Evolutionary conservation across 1,140 invertebrate genomes (phyloP).

Genomic region (Temnothorax curvispinosus): DNA sequence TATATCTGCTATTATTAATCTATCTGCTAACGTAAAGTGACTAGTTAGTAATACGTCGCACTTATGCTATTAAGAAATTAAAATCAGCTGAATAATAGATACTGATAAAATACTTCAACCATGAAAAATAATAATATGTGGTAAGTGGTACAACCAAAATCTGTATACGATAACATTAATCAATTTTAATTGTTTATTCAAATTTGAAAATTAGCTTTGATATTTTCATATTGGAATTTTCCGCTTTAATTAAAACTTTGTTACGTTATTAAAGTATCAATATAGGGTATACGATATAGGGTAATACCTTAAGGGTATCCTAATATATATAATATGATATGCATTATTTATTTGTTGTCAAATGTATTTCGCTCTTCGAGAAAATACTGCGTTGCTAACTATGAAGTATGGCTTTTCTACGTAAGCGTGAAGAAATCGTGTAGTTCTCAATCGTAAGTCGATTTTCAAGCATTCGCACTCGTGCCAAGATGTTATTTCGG

Average conservation of each 20-base stretch:
- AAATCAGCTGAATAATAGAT: background rate
- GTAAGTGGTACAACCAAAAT: background rate
- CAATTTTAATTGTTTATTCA: background rate
- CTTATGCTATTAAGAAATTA: background rate
- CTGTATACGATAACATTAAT: background rate
- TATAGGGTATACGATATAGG: too few relatives aligned
- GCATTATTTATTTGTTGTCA: background rate
- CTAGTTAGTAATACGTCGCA: background rate
- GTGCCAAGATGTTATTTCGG: slow-evolving; percentile 70
- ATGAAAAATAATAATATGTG: background rate
- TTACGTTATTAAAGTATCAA: background rate
- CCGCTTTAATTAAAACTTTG: background rate
- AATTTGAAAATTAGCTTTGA: background rate
- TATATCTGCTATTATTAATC: background rate
- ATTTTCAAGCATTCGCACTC: slow-evolving; percentile 69
- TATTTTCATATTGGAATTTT: background rate
- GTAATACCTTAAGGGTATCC: too few relatives aligned
- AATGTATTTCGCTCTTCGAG: background rate
- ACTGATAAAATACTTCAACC: background rate
- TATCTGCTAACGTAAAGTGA: background rate
- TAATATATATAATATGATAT: background rate
- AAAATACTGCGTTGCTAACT: background rate
- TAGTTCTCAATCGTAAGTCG: slow-evolving; percentile 66
- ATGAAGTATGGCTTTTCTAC: background rate
- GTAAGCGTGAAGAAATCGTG: slow-evolving; percentile 31